Conservation (phyloP, 1,140 invertebrate species). For the Brachionus plicatilis region DNA sequence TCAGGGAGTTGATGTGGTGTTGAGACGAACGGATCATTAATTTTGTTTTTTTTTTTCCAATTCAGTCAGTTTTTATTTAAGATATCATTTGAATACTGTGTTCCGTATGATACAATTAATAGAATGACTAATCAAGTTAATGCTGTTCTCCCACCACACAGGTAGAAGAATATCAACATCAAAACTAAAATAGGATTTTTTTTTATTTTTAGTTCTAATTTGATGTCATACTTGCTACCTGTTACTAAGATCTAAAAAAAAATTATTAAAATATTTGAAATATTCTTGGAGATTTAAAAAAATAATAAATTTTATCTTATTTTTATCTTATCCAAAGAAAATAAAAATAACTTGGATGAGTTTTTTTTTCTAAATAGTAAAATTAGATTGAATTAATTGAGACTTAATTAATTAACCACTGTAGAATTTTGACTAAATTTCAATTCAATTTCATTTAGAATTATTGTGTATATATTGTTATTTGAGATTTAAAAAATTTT, state of each 20-base stretch:
- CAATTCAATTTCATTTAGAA: no score
- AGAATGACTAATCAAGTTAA: neutral
- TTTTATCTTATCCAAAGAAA: no score
- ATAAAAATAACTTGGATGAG: no score
- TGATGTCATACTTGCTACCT: neutral
- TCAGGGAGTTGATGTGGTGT: neutral
- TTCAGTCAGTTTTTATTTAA: neutral
- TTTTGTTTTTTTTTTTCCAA: neutral
- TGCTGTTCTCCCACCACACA: neutral
- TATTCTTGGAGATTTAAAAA: neutral
- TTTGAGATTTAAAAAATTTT: no score
- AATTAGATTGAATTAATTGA: no score
- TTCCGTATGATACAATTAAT: neutral
- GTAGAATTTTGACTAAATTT: no score
- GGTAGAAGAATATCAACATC: neutral
- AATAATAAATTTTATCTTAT: neutral
- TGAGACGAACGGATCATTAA: conserved; percentile 5
- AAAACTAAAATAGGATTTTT: neutral
- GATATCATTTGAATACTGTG: neutral
- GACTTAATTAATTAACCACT: no score
- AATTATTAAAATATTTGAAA: neutral
- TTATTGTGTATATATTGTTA: no score
- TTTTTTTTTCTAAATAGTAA: no score
- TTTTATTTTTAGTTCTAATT: neutral
- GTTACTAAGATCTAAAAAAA: neutral